Evolutionary conservation across 2,797 vertebrate species (phyloP).

Genomic region (Etheostoma perlongum): DNA sequence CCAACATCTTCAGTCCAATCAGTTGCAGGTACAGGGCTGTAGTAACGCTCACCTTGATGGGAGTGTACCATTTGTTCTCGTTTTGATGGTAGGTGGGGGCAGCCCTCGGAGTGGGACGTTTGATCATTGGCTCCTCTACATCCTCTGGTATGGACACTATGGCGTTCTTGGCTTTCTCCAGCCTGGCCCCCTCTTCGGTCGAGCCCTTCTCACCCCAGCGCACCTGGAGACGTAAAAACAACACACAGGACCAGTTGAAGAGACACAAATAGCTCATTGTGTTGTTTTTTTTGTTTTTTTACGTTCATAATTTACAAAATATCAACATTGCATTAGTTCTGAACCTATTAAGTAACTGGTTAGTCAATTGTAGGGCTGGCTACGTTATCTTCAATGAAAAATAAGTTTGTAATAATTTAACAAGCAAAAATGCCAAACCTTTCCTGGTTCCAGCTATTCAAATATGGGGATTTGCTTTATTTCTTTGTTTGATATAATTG

Average conservation of each 20-base stretch:
- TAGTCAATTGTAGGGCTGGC: neutral
- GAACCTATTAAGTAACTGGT: neutral
- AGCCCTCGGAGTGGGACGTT: constrained; percentile 72
- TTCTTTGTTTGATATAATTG: neutral
- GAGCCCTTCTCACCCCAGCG: constrained; percentile 98
- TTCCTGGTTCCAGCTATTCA: neutral
- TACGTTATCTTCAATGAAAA: neutral
- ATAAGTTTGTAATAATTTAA: neutral
- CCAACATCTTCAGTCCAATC: neutral
- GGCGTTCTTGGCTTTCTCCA: constrained; percentile 97
- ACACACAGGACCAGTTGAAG: neutral
- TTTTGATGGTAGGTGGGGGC: constrained; percentile 73
- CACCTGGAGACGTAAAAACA: constrained; percentile 81
- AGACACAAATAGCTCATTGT: neutral
- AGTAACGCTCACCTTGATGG: constrained; percentile 89
- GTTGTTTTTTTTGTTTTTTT: neutral
- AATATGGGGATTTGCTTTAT: neutral
- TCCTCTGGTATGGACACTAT: constrained; percentile 91
- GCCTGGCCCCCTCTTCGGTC: constrained; percentile 94
- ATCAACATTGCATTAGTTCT: neutral
- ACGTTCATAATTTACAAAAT: neutral
- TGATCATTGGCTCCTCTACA: constrained; percentile 82
- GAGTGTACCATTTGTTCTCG: constrained; percentile 95
- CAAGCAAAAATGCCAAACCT: no score
- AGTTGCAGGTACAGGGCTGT: neutral